Evolutionary conservation across 2,113 vertebrate genomes (phyloP).

Genomic region (Heterotilapia buettikoferi): DNA sequence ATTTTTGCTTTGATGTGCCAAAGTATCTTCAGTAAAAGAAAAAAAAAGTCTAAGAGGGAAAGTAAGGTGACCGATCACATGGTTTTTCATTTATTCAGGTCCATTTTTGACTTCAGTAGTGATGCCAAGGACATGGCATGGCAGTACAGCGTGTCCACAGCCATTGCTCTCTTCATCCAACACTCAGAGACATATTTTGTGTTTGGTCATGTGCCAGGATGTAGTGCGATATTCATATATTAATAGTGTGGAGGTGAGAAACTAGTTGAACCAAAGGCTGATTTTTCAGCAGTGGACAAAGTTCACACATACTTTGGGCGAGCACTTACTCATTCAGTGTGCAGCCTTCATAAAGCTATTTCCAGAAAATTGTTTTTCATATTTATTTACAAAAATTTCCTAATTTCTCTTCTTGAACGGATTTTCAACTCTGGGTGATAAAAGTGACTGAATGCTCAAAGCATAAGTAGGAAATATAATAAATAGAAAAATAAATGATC

Average conservation of each 20-base stretch:
- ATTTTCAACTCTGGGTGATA: not conserved
- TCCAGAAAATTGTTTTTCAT: not conserved
- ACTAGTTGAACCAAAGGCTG: not conserved
- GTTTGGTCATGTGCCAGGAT: not conserved
- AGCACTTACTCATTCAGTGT: not conserved
- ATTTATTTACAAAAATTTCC: not conserved
- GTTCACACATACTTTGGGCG: not conserved
- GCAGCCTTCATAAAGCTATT: not conserved
- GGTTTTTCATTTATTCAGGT: not conserved
- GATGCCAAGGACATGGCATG: not conserved
- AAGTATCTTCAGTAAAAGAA: not conserved
- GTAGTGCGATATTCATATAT: not conserved
- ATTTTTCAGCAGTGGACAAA: not conserved
- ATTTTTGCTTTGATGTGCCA: not conserved
- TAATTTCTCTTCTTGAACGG: not conserved
- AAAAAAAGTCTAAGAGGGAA: not conserved
- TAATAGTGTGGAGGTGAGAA: not conserved
- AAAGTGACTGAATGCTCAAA: not conserved
- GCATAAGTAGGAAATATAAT: not conserved
- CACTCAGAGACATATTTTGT: not conserved
- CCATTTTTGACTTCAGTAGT: not conserved
- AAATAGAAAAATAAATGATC: not conserved
- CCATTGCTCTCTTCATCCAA: not conserved
- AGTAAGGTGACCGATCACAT: not conserved
- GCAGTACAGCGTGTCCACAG: not conserved